phyloP scores from a whole-genome alignment of 1,140 invertebrate genomes.

The Lysiphlebus fabarum region DNA sequence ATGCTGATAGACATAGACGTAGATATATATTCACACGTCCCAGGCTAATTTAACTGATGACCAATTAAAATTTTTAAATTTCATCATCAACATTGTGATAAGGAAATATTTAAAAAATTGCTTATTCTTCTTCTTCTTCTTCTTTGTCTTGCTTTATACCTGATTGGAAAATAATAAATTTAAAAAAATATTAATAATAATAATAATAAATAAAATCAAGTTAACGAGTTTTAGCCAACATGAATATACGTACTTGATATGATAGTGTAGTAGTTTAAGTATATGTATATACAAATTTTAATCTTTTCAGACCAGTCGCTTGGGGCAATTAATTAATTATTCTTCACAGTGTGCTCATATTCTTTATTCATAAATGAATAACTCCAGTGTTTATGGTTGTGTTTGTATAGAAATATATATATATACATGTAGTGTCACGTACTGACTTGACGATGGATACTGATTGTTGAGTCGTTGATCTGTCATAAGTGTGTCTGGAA shows the following conservation, averaged over 20 bases:
- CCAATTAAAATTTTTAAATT: conserved; percentile 18
- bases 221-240: conserved; percentile 10
- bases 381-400: too few relatives aligned
- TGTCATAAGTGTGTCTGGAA: neutral
- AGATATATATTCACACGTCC: neutral
- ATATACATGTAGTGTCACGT: conserved; percentile 17
- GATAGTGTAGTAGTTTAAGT: neutral
- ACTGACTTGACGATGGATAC: conserved; percentile 7
- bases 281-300: neutral
- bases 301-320: conserved; percentile 8
- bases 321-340: conserved; percentile 22
- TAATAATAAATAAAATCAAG: neutral
- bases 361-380: too few relatives aligned
- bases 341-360: conserved; percentile 6
- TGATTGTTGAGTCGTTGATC: conserved; percentile 14
- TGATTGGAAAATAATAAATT: too few relatives aligned
- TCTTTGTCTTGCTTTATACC: too few relatives aligned
- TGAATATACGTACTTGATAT: neutral
- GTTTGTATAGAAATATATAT: neutral
- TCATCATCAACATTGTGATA: conserved; percentile 10
- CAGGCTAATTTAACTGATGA: conserved; percentile 15
- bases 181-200: neutral
- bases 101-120: conserved; percentile 4
- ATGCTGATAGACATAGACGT: conserved; percentile 10
- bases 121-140: neutral